phyloP scores from a whole-genome alignment of 2,113 vertebrate genomes.

The Coracopsis vasa region DNA sequence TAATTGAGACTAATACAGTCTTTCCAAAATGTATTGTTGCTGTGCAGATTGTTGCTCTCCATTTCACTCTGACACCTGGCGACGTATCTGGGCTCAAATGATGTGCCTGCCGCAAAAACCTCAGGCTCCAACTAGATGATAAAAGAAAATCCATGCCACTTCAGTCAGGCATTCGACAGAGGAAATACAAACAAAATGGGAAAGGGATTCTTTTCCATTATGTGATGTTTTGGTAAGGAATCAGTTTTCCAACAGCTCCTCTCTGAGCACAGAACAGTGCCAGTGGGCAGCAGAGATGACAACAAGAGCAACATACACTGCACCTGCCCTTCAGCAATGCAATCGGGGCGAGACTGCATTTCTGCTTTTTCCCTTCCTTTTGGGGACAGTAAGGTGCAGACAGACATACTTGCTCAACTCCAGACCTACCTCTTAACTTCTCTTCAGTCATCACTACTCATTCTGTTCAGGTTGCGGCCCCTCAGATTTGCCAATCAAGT shows the following conservation, averaged over 20 bases:
- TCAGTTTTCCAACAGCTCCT: not conserved
- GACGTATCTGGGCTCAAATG: not conserved
- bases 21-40: not conserved
- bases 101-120: not conserved
- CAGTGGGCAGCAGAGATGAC: not conserved
- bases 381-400: accelerated
- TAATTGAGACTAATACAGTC: not conserved
- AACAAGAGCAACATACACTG: not conserved
- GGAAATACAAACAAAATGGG: not conserved
- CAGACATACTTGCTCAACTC: not conserved
- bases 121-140: not conserved
- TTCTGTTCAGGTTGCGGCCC: not conserved
- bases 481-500: not conserved
- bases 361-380: not conserved
- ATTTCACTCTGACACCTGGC: not conserved
- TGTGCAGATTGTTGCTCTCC: not conserved
- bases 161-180: not conserved
- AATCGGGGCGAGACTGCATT: accelerated
- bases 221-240: not conserved
- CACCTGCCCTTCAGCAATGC: not conserved
- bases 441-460: not conserved
- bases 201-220: not conserved
- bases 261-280: not conserved
- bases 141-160: accelerated
- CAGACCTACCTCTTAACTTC: not conserved